These are phyloP conservation scores for Parazoanthus swiftii DNA, from an alignment of 92 coral and sea anemone genomes.

Conservation along the genomic window DNA sequence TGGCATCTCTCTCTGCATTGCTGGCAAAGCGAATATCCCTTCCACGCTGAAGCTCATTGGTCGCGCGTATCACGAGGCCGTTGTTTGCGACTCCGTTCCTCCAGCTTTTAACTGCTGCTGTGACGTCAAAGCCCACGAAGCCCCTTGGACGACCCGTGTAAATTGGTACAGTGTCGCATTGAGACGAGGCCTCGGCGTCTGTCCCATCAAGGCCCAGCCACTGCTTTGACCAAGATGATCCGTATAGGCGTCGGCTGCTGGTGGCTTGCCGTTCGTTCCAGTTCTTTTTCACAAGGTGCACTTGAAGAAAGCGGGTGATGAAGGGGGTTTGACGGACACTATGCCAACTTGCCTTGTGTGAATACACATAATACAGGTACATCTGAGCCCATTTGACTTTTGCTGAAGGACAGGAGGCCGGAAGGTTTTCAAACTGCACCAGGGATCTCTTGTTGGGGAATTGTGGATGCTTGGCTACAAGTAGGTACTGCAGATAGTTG, in stretches of 20 bases:
- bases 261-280: constrained; percentile 70
- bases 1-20: constrained; percentile 31
- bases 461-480: constrained; percentile 53
- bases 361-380: constrained; percentile 63
- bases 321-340: constrained; percentile 42
- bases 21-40: constrained; percentile 65
- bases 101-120: constrained; percentile 61
- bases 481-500: constrained; percentile 49
- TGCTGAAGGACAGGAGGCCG: constrained; percentile 25
- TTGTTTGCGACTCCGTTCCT: constrained; percentile 51
- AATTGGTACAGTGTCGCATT: constrained; percentile 38
- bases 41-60: constrained; percentile 47
- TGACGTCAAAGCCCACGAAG: constrained; percentile 72
- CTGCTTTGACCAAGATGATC: neutral
- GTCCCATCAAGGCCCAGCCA: constrained; percentile 21
- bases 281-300: constrained; percentile 55
- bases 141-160: constrained; percentile 49
- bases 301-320: constrained; percentile 52
- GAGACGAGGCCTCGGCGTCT: constrained; percentile 27
- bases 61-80: constrained; percentile 60
- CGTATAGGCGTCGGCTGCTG: neutral
- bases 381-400: constrained; percentile 52
- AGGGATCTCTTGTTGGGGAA: constrained; percentile 71
- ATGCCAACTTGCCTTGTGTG: constrained; percentile 62
- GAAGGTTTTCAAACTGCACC: constrained; percentile 59